Evolutionary conservation across 1,140 invertebrate genomes (phyloP).

Genomic region (Lycorma delicatula): DNA sequence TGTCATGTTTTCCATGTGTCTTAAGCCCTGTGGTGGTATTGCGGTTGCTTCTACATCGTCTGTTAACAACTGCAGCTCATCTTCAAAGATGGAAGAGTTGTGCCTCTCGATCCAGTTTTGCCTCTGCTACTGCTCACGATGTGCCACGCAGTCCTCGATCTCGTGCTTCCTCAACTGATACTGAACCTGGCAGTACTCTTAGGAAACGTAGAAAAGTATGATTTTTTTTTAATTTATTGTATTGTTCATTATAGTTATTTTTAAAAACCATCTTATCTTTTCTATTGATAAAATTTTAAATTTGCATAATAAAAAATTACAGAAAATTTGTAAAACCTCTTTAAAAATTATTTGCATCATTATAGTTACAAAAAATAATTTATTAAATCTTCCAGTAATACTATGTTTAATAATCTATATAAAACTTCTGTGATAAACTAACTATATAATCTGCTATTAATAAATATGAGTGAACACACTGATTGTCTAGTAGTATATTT

Average conservation of each 20-base stretch:
- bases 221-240: no score
- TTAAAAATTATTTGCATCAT: no score
- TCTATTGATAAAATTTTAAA: not conserved
- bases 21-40: slow-evolving; percentile 51
- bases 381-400: no score
- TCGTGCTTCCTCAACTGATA: slow-evolving; percentile 39
- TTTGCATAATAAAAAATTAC: no score
- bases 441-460: no score
- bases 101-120: slow-evolving; percentile 38
- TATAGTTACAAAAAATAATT: no score
- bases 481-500: no score
- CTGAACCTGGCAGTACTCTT: slow-evolving; percentile 35
- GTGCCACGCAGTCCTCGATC: slow-evolving; percentile 33
- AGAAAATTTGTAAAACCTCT: no score
- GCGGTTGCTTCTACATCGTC: slow-evolving; percentile 48
- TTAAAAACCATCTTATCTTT: not conserved
- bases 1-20: slow-evolving; percentile 44
- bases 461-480: no score
- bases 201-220: slow-evolving; percentile 37
- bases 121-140: slow-evolving; percentile 35
- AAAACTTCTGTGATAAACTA: no score
- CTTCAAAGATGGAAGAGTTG: slow-evolving; percentile 40
- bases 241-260: not conserved
- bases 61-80: slow-evolving; percentile 42
- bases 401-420: no score